Conservation (phyloP, 2,113 vertebrate species). For the Calidris pugnax region DNA sequence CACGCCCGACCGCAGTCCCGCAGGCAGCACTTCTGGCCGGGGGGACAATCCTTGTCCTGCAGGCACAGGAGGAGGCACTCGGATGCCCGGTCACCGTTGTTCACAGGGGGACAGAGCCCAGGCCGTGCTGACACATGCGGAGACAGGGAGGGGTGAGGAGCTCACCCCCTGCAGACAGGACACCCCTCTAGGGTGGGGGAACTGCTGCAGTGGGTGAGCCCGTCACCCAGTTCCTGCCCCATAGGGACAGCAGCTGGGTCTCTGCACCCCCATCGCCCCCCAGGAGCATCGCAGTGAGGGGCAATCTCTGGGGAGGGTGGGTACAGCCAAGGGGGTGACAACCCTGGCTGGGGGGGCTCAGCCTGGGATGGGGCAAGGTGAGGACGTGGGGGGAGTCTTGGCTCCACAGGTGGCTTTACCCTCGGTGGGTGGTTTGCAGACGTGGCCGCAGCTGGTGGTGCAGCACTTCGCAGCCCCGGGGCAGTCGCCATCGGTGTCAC, state of each 20-base stretch:
- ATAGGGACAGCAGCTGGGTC: background rate
- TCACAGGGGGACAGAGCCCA: background rate
- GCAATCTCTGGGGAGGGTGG: background rate
- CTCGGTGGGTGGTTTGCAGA: slow-evolving; percentile 5
- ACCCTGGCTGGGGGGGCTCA: background rate
- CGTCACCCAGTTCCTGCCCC: background rate
- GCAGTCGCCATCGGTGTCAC: background rate
- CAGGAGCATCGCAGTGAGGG: accelerated
- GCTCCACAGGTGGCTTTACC: background rate
- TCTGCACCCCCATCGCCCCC: accelerated
- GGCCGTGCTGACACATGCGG: background rate
- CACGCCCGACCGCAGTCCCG: background rate
- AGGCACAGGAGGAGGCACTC: background rate
- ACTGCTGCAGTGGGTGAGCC: background rate
- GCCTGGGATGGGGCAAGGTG: background rate
- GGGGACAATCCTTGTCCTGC: slow-evolving; percentile 25
- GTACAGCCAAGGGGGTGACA: background rate
- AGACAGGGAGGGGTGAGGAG: background rate
- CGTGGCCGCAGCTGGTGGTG: background rate
- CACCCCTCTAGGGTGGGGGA: background rate
- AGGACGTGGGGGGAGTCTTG: accelerated
- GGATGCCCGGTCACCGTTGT: accelerated
- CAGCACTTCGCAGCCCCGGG: background rate
- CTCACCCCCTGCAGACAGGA: background rate
- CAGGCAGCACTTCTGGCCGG: slow-evolving; percentile 9